phyloP scores from a whole-genome alignment of 2,888 invertebrate species.

The Tenthredo distinguenda region DNA sequence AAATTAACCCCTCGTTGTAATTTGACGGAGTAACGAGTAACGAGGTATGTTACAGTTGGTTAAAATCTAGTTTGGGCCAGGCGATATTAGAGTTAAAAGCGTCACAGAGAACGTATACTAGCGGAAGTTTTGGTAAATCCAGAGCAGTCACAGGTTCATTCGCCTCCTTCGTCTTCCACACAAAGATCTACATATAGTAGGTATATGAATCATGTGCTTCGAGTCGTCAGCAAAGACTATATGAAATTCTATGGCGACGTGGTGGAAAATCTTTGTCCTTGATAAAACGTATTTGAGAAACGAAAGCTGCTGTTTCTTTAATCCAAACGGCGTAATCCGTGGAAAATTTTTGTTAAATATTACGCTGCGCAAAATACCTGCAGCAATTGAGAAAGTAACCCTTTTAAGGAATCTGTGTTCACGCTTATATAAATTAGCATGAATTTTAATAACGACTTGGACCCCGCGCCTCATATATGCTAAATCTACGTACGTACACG shows the following conservation, averaged over 20 bases:
- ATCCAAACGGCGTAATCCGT: too few relatives aligned
- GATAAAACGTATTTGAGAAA: neutral
- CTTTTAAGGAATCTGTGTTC: neutral
- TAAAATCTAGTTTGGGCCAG: conserved; percentile 25
- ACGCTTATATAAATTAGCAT: neutral
- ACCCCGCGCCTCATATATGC: neutral
- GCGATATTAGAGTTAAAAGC: conserved; percentile 40
- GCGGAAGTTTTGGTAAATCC: conserved; percentile 40
- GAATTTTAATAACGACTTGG: neutral
- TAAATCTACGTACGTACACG: neutral
- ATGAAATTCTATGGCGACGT: neutral
- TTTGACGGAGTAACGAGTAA: neutral
- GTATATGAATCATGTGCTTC: conserved; percentile 5
- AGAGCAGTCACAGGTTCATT: conserved; percentile 22
- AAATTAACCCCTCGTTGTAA: conserved; percentile 23
- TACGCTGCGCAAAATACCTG: too few relatives aligned
- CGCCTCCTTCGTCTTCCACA: conserved; percentile 9
- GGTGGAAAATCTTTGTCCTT: conserved; percentile 1
- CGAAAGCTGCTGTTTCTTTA: neutral
- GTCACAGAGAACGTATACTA: conserved; percentile 23
- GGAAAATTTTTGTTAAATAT: too few relatives aligned
- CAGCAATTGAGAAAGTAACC: neutral
- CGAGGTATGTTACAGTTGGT: conserved; percentile 25
- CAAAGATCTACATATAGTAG: neutral
- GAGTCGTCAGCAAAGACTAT: neutral